Evolutionary conservation across 2,113 vertebrate genomes (phyloP).

Genomic region (Sardina pilchardus): DNA sequence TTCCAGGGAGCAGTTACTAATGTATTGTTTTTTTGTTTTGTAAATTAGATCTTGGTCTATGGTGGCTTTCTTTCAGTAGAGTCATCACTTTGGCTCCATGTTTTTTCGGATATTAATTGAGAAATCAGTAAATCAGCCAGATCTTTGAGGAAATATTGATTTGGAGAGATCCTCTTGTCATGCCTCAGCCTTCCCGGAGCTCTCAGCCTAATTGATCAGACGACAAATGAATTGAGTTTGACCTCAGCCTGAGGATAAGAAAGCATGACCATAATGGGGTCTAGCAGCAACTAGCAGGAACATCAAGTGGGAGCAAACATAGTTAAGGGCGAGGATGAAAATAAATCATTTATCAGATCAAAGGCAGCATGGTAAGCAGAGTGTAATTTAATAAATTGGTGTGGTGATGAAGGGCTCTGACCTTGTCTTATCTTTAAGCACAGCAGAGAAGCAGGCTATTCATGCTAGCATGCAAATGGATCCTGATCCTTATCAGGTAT

Average conservation of each 20-base stretch:
- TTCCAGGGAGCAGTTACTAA: background rate
- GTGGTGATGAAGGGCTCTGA: constrained; percentile 53
- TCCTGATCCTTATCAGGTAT: constrained; percentile 61
- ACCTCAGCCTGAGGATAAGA: background rate
- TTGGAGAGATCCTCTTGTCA: background rate
- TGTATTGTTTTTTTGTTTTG: background rate
- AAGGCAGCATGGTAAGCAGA: constrained; percentile 48
- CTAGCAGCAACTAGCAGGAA: background rate
- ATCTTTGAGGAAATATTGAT: background rate
- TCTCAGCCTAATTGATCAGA: constrained; percentile 10
- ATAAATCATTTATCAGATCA: constrained; percentile 52
- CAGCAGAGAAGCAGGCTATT: constrained; percentile 52
- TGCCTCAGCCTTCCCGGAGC: background rate
- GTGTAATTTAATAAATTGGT: constrained; percentile 63
- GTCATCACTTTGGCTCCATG: background rate
- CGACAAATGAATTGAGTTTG: constrained; percentile 1
- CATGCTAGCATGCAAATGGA: constrained; percentile 62
- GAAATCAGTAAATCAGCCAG: background rate
- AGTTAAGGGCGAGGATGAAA: constrained; percentile 18
- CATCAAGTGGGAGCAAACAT: background rate
- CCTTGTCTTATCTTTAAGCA: constrained; percentile 65
- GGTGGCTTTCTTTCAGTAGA: background rate
- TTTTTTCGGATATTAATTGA: background rate
- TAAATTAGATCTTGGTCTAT: background rate
- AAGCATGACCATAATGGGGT: background rate